Evolutionary conservation across 2,888 invertebrate species (phyloP), one percentile per base, ranked within the genome.

Genomic region (Agapostemon virescens): DNA sequence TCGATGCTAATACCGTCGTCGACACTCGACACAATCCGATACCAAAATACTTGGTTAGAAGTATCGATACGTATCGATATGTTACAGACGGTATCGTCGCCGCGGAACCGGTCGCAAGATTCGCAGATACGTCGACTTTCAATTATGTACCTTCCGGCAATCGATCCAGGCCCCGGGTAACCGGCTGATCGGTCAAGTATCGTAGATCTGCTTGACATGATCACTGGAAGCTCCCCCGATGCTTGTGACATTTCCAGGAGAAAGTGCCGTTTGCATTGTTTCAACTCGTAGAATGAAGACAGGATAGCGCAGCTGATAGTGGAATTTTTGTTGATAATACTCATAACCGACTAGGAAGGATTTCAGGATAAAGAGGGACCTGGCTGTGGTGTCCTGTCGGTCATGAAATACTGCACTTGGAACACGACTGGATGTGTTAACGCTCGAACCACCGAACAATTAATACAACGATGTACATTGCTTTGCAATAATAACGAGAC

Each of bases 181-280:
- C 64, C 45, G 64, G 69, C 68, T 69, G 83, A 76, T 79, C 73
- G 73, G 64, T 77, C 81, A 76, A 77, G 64, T 70, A 73, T 67
- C 64, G 42, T 20, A 67, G 82, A 78, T 80, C 81, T 71, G 77
- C 74, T 55, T 69, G 78, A 77, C 73, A 69, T 71, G 71, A 52
- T 63, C 73, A 75, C 45, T 61, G 71, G 40, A 61, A 76, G 69
- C 71, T 66, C 77, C 38, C 63, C 61, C 40, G 79, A 69, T 36
- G 61, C 79, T 74, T 52, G 72, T 82, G 77, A 70, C 82, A 84
- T 81, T 84, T 82, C 82, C 78, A 84, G 82, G 82, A 85, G 85
- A 84, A 86, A 83, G 79, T 84, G 66, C 55, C 84, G 66, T 26
- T 74, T 52, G 70, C 69, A 68, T 80, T 72, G 80, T 74, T 81